Conservation (phyloP, 2,888 invertebrate species). For the Thera obeliscata region DNA sequence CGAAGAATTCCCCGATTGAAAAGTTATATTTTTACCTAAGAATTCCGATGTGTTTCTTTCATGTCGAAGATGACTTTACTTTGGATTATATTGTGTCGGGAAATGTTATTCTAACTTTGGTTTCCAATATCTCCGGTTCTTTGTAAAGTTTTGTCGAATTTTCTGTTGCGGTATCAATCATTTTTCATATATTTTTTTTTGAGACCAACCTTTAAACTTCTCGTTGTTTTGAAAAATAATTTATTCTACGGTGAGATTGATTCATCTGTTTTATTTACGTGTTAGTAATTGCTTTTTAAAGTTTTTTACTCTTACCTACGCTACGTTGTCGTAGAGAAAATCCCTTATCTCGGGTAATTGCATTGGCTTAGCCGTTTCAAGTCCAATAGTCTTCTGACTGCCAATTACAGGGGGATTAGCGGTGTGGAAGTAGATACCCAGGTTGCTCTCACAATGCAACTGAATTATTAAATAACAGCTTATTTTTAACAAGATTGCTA, state of each 20-base stretch:
- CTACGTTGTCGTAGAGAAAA: conserved; percentile 53
- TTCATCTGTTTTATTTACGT: neutral
- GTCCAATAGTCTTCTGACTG: conserved; percentile 80
- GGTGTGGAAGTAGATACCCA: conserved; percentile 52
- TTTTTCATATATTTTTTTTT: conserved; percentile 38
- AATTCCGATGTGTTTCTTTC: conserved; percentile 83
- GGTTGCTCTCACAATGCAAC: conserved; percentile 65
- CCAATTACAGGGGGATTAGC: conserved; percentile 80
- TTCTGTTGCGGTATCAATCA: conserved; percentile 48
- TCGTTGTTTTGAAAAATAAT: neutral
- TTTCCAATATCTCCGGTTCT: conserved; percentile 61
- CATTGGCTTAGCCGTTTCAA: conserved; percentile 75
- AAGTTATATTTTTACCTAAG: conserved; percentile 84
- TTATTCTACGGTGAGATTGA: neutral
- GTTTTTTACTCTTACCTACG: neutral
- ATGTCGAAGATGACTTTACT: conserved; percentile 80
- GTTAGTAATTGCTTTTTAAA: neutral
- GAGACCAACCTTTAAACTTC: conserved; percentile 3
- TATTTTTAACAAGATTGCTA: conserved; percentile 27
- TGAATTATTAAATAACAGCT: conserved; percentile 59
- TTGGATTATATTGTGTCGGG: conserved; percentile 73
- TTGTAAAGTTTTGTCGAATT: conserved; percentile 49
- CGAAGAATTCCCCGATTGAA: conserved; percentile 82
- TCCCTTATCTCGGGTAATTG: conserved; percentile 70
- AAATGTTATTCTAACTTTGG: conserved; percentile 67